These are phyloP conservation scores for Colletes collaris DNA, from an alignment of 2,888 invertebrate genomes.

Conservation along the genomic window DNA sequence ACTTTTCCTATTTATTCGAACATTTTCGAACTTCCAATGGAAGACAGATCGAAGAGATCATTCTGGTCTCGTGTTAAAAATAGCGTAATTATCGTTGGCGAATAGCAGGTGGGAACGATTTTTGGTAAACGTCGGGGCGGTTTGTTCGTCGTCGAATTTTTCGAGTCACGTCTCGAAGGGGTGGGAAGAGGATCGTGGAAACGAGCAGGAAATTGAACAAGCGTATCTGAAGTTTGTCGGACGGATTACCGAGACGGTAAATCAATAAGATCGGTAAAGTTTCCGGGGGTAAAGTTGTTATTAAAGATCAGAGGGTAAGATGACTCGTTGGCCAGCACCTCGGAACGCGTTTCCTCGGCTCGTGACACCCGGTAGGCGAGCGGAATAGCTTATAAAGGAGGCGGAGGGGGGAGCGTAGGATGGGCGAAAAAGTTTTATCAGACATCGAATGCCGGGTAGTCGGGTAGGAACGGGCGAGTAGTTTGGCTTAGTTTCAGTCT, in stretches of 20 bases:
- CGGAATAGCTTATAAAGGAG: conserved; percentile 66
- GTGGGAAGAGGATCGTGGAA: neutral
- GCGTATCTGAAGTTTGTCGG: conserved; percentile 31
- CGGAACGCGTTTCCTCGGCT: conserved; percentile 54
- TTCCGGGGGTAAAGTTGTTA: conserved; percentile 58
- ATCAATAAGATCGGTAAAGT: conserved; percentile 64
- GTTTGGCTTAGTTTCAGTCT: conserved; percentile 77
- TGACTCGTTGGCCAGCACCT: conserved; percentile 45
- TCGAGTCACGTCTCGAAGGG: neutral
- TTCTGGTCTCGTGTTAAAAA: no score
- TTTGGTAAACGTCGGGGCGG: neutral
- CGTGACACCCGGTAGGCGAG: conserved; percentile 67
- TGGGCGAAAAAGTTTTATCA: conserved; percentile 75
- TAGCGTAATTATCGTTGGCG: no score
- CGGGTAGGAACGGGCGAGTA: conserved; percentile 63
- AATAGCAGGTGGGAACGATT: neutral
- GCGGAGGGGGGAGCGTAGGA: conserved; percentile 37
- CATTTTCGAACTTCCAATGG: no score
- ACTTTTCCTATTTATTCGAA: no score
- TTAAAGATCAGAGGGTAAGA: conserved; percentile 62
- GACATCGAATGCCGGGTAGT: conserved; percentile 73
- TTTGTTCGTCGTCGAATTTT: neutral
- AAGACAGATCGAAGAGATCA: no score
- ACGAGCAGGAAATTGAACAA: neutral
- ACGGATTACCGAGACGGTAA: conserved; percentile 50